These are phyloP conservation scores for Archips xylosteana DNA, from an alignment of 2,888 invertebrate species.

Conservation along the genomic window DNA sequence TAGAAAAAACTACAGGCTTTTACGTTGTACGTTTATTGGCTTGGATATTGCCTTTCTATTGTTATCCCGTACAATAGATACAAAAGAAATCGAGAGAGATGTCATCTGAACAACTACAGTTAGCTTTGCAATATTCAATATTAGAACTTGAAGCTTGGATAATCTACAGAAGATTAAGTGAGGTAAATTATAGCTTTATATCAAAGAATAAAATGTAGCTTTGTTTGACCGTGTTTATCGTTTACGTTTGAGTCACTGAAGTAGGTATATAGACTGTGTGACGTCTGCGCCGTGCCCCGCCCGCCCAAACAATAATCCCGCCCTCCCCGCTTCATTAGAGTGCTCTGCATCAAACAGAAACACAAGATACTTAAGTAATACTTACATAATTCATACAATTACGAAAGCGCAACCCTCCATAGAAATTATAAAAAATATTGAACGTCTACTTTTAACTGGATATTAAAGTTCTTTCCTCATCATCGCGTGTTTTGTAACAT, in stretches of 20 bases:
- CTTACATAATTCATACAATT: background rate
- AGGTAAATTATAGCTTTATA: background rate
- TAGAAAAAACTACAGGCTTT: slow-evolving; percentile 1
- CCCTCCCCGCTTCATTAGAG: slow-evolving; percentile 21
- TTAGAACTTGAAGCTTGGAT: background rate
- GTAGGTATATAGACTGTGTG: slow-evolving; percentile 21
- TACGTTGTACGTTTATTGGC: background rate
- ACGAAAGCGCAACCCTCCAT: background rate
- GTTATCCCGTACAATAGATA: slow-evolving; percentile 16
- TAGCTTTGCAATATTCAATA: slow-evolving; percentile 19
- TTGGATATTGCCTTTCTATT: slow-evolving; percentile 4
- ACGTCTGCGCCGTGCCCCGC: slow-evolving; percentile 28
- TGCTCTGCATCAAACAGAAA: background rate
- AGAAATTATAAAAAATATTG: background rate
- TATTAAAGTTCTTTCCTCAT: slow-evolving; percentile 1
- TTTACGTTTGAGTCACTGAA: background rate
- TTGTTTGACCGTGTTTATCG: slow-evolving; percentile 3
- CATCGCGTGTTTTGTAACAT: slow-evolving; percentile 15
- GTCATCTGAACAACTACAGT: slow-evolving; percentile 5
- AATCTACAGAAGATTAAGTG: background rate
- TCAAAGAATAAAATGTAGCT: background rate
- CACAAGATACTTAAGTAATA: background rate
- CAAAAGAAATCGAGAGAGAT: background rate
- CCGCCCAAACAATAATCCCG: slow-evolving; percentile 33
- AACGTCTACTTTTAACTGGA: background rate